Base-by-base conservation (phyloP, 30 jellyfish, hydroid and myxozoan species). In the Pelagia noctiluca region DNA sequence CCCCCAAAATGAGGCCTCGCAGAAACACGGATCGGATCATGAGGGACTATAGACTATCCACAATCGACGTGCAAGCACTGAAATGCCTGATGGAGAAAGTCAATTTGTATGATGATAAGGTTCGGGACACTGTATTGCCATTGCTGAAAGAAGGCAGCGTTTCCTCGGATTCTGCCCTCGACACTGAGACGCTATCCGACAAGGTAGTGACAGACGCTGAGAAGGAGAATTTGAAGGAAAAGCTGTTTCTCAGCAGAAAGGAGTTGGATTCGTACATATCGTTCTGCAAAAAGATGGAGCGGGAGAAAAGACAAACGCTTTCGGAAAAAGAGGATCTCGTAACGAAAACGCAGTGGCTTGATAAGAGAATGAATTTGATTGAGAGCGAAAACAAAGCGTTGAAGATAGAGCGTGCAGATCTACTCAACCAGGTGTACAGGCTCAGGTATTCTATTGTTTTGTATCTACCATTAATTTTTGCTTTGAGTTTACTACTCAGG, bases 181-280 rank as follows among this genome's bases (percentile, higher is more conserved):
- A 82, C 5, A 76, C 47, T 0, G 98, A 91, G 21, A 60, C 69
- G 57, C 84, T 91, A 28, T 78, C 96, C 19, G 98, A 83, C 48
- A 84, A 67, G 36, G 97, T 94, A 1, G 42, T 94, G 49, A 63
- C 31, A 24, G 99, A 94, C 26, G 83, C 95, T 28, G 99, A 88
- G 72, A 77, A 87, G 32, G 98, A 85, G 33, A 71, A 96, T 11
- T 83, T 95, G 50, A 89, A 95, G 66, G 94, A 95, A 78, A 85
- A 86, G 84, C 74, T 95, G 47, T 90, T 86, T 61, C 86, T 90
- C 65, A 84, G 97, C 69, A 79, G 99, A 29, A 85, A 88, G 35
- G 99, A 95, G 86, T 94, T 95, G 11, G 99, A 95, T 71, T 95
- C 99, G 7, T 95, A 95, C 37, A 95, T 95, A 2, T 88, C 99